These are phyloP conservation scores for Actinemys pallida DNA, from an alignment of 2,113 vertebrate genomes.

Conservation along the genomic window DNA sequence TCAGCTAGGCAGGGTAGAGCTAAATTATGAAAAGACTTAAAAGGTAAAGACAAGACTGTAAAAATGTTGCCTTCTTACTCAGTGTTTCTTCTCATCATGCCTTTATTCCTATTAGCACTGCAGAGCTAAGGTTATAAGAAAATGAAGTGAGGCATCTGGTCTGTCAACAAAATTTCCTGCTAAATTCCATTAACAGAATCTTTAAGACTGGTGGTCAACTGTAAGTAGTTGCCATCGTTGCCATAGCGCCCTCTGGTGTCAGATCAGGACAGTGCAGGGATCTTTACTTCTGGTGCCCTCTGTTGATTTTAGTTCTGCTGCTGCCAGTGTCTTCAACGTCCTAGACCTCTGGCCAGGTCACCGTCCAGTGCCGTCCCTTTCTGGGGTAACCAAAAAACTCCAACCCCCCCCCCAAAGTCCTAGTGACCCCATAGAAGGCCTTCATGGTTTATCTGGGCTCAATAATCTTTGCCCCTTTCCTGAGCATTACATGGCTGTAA, in stretches of 20 bases:
- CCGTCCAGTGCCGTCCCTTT: neutral
- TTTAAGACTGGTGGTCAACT: neutral
- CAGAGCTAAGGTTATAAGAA: neutral
- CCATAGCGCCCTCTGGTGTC: no score
- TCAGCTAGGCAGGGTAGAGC: neutral
- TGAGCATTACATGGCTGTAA: neutral
- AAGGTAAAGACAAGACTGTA: neutral
- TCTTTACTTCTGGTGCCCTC: no score
- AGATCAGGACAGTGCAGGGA: no score
- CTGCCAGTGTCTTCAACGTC: no score
- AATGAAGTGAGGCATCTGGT: fast-evolving
- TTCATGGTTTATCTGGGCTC: neutral
- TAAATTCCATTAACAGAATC: neutral
- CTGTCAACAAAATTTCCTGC: neutral
- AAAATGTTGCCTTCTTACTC: neutral
- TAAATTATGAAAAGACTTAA: neutral
- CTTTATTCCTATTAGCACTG: neutral
- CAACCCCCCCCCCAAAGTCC: neutral
- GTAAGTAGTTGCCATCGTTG: no score
- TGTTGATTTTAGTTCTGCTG: no score
- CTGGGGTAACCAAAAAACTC: neutral
- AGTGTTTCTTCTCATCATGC: neutral
- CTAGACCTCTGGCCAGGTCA: no score
- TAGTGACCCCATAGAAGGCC: neutral
- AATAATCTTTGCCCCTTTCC: neutral